These are phyloP conservation scores for Mola mola DNA, from an alignment of 2,113 vertebrate species.

Conservation along the genomic window DNA sequence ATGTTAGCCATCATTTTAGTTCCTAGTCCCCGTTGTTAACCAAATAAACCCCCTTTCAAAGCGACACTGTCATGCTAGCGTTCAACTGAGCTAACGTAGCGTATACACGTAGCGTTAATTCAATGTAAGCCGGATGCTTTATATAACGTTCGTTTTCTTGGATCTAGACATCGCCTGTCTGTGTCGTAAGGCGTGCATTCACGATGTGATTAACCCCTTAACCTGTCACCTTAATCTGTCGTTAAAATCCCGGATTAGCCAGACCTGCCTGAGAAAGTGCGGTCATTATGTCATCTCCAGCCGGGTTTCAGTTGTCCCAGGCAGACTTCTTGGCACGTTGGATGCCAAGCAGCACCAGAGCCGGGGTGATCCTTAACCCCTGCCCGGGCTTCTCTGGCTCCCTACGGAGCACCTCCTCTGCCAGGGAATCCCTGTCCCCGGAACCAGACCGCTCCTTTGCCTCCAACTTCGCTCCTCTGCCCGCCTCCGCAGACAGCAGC, in stretches of 20 bases:
- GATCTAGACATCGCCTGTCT: neutral
- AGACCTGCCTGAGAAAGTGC: slow-evolving; percentile 10
- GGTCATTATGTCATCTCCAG: slow-evolving; percentile 85
- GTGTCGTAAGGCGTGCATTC: slow-evolving; percentile 10
- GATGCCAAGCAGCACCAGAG: slow-evolving; percentile 83
- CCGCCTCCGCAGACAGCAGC: slow-evolving; percentile 82
- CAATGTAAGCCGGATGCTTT: neutral
- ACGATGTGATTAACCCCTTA: slow-evolving; percentile 48
- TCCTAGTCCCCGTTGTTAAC: slow-evolving; percentile 2
- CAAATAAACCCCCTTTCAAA: slow-evolving; percentile 27
- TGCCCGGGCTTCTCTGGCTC: slow-evolving; percentile 72
- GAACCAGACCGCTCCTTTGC: slow-evolving; percentile 73
- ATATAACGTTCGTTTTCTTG: slow-evolving; percentile 21
- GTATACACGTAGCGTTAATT: too few species aligned
- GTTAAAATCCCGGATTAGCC: slow-evolving; percentile 60
- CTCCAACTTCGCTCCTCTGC: slow-evolving; percentile 73
- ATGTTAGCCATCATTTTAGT: neutral
- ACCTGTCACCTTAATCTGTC: slow-evolving; percentile 60
- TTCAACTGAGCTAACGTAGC: too few species aligned
- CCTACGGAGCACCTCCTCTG: slow-evolving; percentile 41
- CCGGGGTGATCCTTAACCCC: slow-evolving; percentile 87
- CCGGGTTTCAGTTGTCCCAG: slow-evolving; percentile 75
- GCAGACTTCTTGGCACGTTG: slow-evolving; percentile 83
- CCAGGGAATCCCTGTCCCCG: slow-evolving; percentile 9
- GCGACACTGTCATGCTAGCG: too few species aligned